phyloP scores from a whole-genome alignment of 2,113 vertebrate species.

The Tetrao urogallus region DNA sequence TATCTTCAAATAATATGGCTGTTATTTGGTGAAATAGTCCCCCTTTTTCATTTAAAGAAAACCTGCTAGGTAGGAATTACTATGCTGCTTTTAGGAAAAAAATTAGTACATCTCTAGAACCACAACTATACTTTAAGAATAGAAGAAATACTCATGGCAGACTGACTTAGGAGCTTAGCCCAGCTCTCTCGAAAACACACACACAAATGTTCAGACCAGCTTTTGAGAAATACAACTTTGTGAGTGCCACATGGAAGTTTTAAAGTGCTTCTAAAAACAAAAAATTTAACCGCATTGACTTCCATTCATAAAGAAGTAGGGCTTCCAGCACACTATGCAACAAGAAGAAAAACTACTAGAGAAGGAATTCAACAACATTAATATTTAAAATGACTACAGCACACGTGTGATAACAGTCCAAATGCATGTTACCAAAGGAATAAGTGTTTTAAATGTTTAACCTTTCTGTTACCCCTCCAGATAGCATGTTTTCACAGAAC shows the following conservation, averaged over 20 bases:
- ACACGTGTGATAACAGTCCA: not conserved
- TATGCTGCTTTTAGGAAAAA: not conserved
- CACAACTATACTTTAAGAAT: not conserved
- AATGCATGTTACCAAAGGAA: not conserved
- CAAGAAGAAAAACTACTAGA: conserved; percentile 16
- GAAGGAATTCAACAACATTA: conserved; percentile 37
- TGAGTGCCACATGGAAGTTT: not conserved
- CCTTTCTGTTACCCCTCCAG: not conserved
- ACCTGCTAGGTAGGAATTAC: not conserved
- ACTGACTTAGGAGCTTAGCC: not conserved
- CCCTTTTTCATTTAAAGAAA: not conserved
- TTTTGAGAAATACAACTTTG: not conserved
- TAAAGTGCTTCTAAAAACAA: not conserved
- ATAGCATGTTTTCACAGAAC: not conserved
- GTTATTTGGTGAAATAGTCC: not conserved
- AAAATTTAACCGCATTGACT: not conserved
- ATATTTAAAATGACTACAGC: not conserved
- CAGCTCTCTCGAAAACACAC: not conserved
- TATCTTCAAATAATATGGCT: not conserved
- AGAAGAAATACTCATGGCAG: not conserved
- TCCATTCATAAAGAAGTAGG: not conserved
- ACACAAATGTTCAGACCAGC: not conserved
- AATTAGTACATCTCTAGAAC: not conserved
- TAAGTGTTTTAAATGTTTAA: not conserved
- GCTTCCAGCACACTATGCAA: not conserved